Evolutionary conservation across 2,888 invertebrate genomes (phyloP), one percentile per base, ranked within the genome.

Genomic region (Perizoma affinitatum): DNA sequence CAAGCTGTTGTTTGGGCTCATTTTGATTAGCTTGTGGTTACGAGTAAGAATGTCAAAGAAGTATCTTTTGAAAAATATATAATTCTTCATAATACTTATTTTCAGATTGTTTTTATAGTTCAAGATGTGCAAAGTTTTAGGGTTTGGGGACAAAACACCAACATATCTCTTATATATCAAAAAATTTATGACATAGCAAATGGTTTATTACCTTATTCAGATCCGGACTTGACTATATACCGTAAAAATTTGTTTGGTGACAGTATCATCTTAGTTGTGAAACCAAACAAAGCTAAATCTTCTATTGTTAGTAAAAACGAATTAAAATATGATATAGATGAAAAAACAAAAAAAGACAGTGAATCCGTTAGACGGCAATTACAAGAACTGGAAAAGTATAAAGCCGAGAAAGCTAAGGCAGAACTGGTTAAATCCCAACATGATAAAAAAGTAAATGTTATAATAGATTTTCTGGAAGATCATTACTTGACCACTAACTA

Each of bases 401-500:
- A 22, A 1, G 22, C 22, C 22, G 51, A 46, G n/a, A 40, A 48
- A 41, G n/a, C 22, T 0, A 9, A 22, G 35, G 48, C 51, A 35
- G 22, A 42, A 5, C 47, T 63, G 8, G 35, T 64, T 0, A 52
- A 46, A 55, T 9, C 45, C 36, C 68, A 69, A 47, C 73, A 79
- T 22, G 42, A 60, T 4, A 47, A n/a, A 4, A 76, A 74, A 66
- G 58, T 77, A 6, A 55, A 61, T 4, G 71, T 74, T 57, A 54
- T 86, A 2, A 56, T 54, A 0, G 54, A 70, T 0, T 82, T 76
- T 43, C 64, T 83, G 53, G 46, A 63, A 11, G 50, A 65, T 0
- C 67, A 74, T 43, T 69, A 64, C 5, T 33, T 56, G 3, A 61
- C 73, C 0, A 78, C 84, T 0, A 65, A 72, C 7, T 84, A 82